Conservation (phyloP, 1,140 invertebrate species). For the Halesus radiatus region DNA sequence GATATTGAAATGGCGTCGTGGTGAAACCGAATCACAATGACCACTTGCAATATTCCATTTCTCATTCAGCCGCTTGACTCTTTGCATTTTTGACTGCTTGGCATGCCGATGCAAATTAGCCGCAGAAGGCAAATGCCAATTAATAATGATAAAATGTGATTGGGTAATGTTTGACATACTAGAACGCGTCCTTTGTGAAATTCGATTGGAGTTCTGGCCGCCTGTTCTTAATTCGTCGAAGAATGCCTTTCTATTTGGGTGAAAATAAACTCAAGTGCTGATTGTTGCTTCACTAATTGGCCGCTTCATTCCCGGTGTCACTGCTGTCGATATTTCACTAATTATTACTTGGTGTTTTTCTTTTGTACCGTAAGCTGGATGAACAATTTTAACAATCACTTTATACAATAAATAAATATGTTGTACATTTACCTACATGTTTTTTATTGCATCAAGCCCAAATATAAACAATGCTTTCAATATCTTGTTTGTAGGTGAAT, state of each 20-base stretch:
- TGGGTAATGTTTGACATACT: not conserved
- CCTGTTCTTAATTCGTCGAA: not conserved
- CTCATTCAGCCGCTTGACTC: not conserved
- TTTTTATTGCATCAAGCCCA: too few species aligned
- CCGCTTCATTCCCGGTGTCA: too few species aligned
- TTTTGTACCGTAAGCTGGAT: too few species aligned
- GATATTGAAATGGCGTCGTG: slow-evolving; percentile 13
- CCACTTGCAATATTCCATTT: not conserved
- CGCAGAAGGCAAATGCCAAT: slow-evolving; percentile 6
- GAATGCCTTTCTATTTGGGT: not conserved
- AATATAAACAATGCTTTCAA: too few species aligned
- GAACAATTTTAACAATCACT: too few species aligned
- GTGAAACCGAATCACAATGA: slow-evolving; percentile 21
- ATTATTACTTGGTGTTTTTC: too few species aligned
- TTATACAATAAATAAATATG: too few species aligned
- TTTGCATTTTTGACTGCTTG: slow-evolving; percentile 20
- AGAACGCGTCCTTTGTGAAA: slow-evolving; percentile 7
- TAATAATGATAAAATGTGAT: slow-evolving; percentile 24
- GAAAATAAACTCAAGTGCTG: not conserved
- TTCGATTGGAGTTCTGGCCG: not conserved
- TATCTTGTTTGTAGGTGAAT: too few species aligned
- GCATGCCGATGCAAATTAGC: slow-evolving; percentile 22
- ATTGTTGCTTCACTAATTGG: too few species aligned
- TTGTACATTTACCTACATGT: too few species aligned
- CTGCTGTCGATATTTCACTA: too few species aligned